Percentiles rank a stretch among this genome's conserved stretches.
These are phyloP conservation scores for Coenobita brevimanus DNA, from an alignment of 1,140 invertebrate species.

Conservation along the genomic window DNA sequence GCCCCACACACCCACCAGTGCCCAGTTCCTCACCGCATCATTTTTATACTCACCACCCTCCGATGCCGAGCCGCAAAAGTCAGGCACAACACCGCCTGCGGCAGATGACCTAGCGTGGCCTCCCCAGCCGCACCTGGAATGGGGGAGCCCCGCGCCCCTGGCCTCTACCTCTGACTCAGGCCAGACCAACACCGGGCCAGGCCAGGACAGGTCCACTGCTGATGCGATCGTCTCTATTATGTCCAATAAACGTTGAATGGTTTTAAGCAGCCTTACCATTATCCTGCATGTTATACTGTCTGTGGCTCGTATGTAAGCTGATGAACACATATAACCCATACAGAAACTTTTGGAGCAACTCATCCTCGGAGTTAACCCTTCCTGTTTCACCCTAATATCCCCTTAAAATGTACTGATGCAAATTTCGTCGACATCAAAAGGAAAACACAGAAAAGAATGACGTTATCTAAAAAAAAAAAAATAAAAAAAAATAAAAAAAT, in stretches of 20 bases:
- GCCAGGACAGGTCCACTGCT: constrained; percentile 53
- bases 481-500: too few relatives aligned
- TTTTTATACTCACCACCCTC: constrained; percentile 64
- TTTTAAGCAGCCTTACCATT: constrained; percentile 17
- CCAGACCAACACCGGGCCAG: constrained; percentile 44
- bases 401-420: too few relatives aligned
- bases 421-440: too few relatives aligned
- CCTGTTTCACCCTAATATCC: too few relatives aligned
- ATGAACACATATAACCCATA: too few relatives aligned
- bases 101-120: constrained; percentile 37
- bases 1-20: constrained; percentile 61
- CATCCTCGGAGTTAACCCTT: too few relatives aligned
- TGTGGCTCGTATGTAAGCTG: too few relatives aligned
- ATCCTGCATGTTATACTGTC: background rate
- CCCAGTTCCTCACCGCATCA: constrained; percentile 64
- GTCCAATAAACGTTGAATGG: constrained; percentile 61
- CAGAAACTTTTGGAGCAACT: too few relatives aligned
- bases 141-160: constrained; percentile 34
- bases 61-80: constrained; percentile 52
- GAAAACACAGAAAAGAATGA: too few relatives aligned
- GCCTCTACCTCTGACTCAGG: background rate
- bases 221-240: constrained; percentile 57
- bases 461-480: too few relatives aligned
- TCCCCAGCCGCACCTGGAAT: constrained; percentile 33
- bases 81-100: constrained; percentile 49